Evolutionary conservation across 2,113 vertebrate genomes (phyloP), one percentile per base, ranked within the genome.

Genomic region (Tachysurus vachellii): DNA sequence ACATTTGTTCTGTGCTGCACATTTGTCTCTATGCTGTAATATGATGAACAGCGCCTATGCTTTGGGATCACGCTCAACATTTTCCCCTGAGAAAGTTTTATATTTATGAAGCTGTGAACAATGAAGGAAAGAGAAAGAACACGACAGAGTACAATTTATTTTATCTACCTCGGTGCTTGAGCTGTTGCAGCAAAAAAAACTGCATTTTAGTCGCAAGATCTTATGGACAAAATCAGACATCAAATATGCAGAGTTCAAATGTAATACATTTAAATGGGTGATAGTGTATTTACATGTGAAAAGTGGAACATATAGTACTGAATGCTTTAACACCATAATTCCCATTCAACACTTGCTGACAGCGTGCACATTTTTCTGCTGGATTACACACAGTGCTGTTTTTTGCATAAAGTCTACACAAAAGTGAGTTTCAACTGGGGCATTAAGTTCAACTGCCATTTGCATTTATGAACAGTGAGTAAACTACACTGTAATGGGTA

Each of bases 61-160:
- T 80, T 79, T 53, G 17, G n/a, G 57, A 54, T 79, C 77, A 80
- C 50, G 19, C 5, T 31, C 64, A 71, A 59, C 5, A 1, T 73
- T 73, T 47, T 36, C 79, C 53, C 26, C 4, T 31, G 79, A 44
- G 77, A 59, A 57, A 80, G 23, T 9, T 56, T 68, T 77, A 47
- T 85, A 86, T 85, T 85, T 86, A 82, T 86, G 79, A 85, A 73
- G 54, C n/a, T 66, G 9, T 77, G 26, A 86, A 86, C 77, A 54
- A 86, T 79, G 59, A 81, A 81, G 42, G 28, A 86, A 70, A 56
- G 9, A 5, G 42, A 59, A 73, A 71, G 5, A 42, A 82, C 23
- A 59, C 8, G 59, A 17, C 47, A 82, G 64, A 47, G 16, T 42
- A 61, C 53, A 14, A 71, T 47, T 42, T 82, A 57, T 71, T 73